These are phyloP conservation scores for Neoarius graeffei DNA, from an alignment of 2,113 vertebrate genomes.

Conservation along the genomic window DNA sequence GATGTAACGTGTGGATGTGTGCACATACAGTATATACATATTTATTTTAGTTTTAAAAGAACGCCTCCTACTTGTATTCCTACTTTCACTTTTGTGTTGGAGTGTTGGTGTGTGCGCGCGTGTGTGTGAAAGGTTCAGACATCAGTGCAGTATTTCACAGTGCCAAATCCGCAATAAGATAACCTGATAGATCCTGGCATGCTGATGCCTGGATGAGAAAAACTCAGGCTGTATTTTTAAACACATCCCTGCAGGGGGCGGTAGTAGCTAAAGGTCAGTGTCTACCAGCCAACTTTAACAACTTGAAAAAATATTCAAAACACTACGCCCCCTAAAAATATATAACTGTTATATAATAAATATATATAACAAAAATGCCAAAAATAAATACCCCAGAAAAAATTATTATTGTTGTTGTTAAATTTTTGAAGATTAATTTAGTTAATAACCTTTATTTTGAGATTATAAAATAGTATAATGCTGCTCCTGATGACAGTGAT, in stretches of 20 bases:
- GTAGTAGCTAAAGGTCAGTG: conserved; percentile 19
- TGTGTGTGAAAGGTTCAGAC: conserved; percentile 18
- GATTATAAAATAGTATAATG: not conserved
- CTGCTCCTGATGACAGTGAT: not conserved
- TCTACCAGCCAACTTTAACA: conserved; percentile 3
- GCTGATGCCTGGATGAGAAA: conserved; percentile 6
- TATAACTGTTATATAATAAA: no score
- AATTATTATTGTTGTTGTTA: not conserved
- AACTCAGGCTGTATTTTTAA: conserved; percentile 6
- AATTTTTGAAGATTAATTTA: not conserved
- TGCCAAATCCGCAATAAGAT: conserved; percentile 7
- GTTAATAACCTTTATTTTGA: not conserved
- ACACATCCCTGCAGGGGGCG: conserved; percentile 42
- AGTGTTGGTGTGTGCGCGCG: not conserved
- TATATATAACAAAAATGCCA: no score
- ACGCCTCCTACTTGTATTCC: not conserved
- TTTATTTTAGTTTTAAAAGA: not conserved
- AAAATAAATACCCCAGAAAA: no score
- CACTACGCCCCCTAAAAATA: no score
- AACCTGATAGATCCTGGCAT: conserved; percentile 18
- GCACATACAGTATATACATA: not conserved
- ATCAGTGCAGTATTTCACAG: conserved; percentile 3
- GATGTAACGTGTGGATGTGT: not conserved
- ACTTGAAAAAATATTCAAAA: not conserved
- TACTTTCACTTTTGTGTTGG: not conserved